Base-by-base conservation (phyloP, 2,113 vertebrate species). In the Trinectes maculatus region DNA sequence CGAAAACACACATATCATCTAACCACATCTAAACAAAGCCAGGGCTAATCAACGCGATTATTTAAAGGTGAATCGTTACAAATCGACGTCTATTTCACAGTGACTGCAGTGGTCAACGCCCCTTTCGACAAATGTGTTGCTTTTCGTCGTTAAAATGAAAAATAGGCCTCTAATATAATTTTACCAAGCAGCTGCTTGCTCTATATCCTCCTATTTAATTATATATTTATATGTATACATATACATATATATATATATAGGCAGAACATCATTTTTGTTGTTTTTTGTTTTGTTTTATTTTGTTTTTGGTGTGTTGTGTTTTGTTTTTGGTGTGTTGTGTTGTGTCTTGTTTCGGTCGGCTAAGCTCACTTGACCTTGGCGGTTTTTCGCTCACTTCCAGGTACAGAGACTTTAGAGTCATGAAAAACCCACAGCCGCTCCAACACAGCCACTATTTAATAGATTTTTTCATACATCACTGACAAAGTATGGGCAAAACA, bases 391-490 rank as follows among this genome's bases (percentile, higher is more conserved):
- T 60, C 43, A 44, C 25, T 74, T 84, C 79, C 63, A 46, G 71
- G 42, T 46, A 37, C 4, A 13, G 25, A 71, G 59, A 70, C 48
- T 40, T 56, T 13, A 61, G 68, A 77, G 60, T 70, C 40, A 43
- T 25, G 9, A 69, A 70, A 67, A 89, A 84, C 49, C 89, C 93
- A 89, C 93, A 93, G 87, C 47, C 89, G 69, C 73, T 76, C 79
- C 92, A 87, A 85, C 88, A 82, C 33, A 85, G 87, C 86, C 77
- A 77, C 90, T 90, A 93, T 94, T 92, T 91, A 92, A 96, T 96
- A 91, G 93, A 96, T 97, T 96, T 95, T 90, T 92, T 93, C 92
- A 96, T 97, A 95, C 93, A 95, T 96, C 95, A 96, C 93, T 94
- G 94, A 94, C 92, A 95, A 91, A 68, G 36, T 91, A 91, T 21